A percentile compares a stretch with the other conserved stretches of the same genome.
These are phyloP conservation scores for Pangasianodon hypophthalmus DNA, from an alignment of 2,113 vertebrate genomes.

Conservation along the genomic window DNA sequence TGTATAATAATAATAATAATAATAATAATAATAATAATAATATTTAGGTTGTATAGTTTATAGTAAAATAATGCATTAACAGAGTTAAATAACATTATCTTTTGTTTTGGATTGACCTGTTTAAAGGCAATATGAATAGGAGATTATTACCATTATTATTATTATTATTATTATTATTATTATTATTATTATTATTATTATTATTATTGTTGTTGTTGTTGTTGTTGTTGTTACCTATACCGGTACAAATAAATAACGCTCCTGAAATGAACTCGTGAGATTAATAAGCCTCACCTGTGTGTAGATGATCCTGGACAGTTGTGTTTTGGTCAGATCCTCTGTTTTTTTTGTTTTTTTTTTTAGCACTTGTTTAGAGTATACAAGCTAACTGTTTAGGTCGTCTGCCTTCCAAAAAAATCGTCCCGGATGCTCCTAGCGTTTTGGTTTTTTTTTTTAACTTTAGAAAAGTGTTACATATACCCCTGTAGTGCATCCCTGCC, in stretches of 20 bases:
- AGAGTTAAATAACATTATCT: neutral
- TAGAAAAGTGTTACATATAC: conserved; percentile 4
- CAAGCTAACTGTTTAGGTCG: conserved; percentile 23
- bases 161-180: no score
- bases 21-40: neutral
- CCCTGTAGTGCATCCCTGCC: conserved; percentile 32
- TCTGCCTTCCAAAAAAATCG: conserved; percentile 34
- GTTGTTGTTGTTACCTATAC: no score
- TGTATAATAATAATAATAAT: neutral
- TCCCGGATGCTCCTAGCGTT: conserved; percentile 4
- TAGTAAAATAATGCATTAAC: neutral
- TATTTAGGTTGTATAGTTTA: neutral
- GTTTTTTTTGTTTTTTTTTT: neutral
- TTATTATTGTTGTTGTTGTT: no score
- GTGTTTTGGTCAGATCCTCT: conserved; percentile 13
- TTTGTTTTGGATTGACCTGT: neutral
- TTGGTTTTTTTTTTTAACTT: neutral
- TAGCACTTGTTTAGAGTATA: conserved; percentile 3
- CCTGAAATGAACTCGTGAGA: neutral
- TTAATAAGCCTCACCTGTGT: conserved; percentile 19
- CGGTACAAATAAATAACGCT: neutral
- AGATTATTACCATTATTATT: neutral
- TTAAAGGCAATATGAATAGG: neutral
- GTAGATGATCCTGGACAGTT: conserved; percentile 24
- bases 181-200: no score